Evolutionary conservation across 2,888 invertebrate species (phyloP).

Genomic region (Alloscopus bannaensis): DNA sequence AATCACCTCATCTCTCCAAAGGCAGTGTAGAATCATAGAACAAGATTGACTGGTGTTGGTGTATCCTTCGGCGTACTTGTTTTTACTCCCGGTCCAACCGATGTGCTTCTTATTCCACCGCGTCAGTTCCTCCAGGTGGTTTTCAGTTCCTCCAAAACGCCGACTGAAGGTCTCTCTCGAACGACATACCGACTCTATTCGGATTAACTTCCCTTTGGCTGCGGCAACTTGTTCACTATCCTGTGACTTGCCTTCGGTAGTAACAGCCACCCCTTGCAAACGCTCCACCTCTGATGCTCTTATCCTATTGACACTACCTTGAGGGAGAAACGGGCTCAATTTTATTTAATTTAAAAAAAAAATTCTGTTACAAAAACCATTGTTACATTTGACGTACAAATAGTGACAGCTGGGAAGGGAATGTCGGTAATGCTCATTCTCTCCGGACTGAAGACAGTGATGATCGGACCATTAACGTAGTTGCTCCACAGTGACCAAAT

Average conservation of each 20-base stretch:
- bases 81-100: slow-evolving; percentile 2
- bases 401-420: slow-evolving; percentile 69
- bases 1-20: slow-evolving; percentile 80
- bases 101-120: slow-evolving; percentile 15
- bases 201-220: neutral
- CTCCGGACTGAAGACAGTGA: slow-evolving; percentile 65
- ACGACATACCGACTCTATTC: neutral
- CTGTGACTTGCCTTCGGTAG: neutral
- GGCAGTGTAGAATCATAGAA: slow-evolving; percentile 84
- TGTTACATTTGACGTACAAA: slow-evolving; percentile 67
- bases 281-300: neutral
- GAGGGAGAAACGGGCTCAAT: neutral
- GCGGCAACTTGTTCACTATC: neutral
- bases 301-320: neutral
- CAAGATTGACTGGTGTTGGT: too few relatives aligned
- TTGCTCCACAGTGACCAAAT: slow-evolving; percentile 58
- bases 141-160: neutral
- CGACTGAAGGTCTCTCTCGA: neutral
- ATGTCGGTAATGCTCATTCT: slow-evolving; percentile 57
- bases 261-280: neutral
- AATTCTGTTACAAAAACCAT: slow-evolving; percentile 60
- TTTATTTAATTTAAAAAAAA: neutral
- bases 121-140: neutral
- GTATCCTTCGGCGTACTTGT: slow-evolving; percentile 76
- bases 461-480: slow-evolving; percentile 61